phyloP scores from a whole-genome alignment of 2,888 invertebrate genomes.

The Drosophila paranaensis region DNA sequence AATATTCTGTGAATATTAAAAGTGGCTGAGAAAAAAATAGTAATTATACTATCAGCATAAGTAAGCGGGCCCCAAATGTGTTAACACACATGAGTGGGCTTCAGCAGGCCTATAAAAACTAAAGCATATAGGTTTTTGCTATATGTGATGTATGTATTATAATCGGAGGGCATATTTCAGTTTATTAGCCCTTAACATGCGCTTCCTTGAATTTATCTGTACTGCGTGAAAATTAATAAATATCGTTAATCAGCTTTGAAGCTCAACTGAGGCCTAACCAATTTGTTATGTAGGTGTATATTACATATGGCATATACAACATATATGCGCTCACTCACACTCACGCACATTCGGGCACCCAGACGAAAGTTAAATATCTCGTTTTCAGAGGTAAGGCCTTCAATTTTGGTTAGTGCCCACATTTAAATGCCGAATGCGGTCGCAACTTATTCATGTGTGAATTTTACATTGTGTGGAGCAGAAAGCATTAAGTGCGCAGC shows the following conservation, averaged over 20 bases:
- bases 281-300: not conserved
- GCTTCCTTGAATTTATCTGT: not conserved
- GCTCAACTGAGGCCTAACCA: not conserved
- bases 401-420: constrained; percentile 14
- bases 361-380: constrained; percentile 4
- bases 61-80: not conserved
- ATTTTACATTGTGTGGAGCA: constrained; percentile 10
- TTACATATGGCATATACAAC: not conserved
- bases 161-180: not conserved
- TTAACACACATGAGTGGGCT: not conserved
- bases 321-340: not conserved
- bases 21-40: not conserved
- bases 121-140: not conserved
- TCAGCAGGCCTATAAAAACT: not conserved
- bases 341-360: not conserved
- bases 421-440: constrained; percentile 17
- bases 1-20: constrained; percentile 1
- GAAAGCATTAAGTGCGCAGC: constrained; percentile 14
- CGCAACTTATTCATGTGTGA: constrained; percentile 14
- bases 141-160: not conserved
- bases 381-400: constrained; percentile 19
- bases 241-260: constrained; percentile 4
- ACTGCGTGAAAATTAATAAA: not conserved
- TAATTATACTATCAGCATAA: constrained; percentile 1
- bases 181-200: constrained; percentile 1